phyloP scores from a whole-genome alignment of 2,113 vertebrate genomes.

The Forbesichthys agassizii region DNA sequence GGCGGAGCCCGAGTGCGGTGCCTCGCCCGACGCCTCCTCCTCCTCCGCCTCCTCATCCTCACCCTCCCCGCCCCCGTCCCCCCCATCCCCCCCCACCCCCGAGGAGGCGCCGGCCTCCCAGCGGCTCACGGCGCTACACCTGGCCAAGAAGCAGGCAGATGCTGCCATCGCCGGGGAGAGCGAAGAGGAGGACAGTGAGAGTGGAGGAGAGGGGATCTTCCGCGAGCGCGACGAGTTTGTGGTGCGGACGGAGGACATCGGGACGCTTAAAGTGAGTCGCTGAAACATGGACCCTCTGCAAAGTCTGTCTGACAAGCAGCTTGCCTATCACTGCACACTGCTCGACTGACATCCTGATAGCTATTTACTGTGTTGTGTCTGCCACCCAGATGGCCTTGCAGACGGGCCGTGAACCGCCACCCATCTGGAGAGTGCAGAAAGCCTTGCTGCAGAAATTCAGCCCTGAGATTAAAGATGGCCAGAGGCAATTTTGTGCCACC shows the following conservation, averaged over 20 bases:
- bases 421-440: conserved; percentile 90
- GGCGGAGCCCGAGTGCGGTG: not conserved
- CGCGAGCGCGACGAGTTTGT: conserved; percentile 89
- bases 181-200: conserved; percentile 86
- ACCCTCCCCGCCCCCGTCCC: conserved; percentile 54
- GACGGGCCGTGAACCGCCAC: conserved; percentile 85
- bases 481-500: conserved; percentile 88
- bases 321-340: not conserved
- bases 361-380: not conserved
- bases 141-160: conserved; percentile 87
- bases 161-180: conserved; percentile 87
- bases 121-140: conserved; percentile 81
- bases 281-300: not conserved
- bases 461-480: conserved; percentile 88
- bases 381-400: conserved; percentile 80
- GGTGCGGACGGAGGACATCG: conserved; percentile 86
- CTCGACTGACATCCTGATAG: not conserved
- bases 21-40: conserved; percentile 36
- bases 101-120: conserved; percentile 72
- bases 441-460: conserved; percentile 89
- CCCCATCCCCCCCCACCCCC: conserved; percentile 70
- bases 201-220: conserved; percentile 88
- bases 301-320: too few relatives aligned
- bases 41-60: conserved; percentile 49
- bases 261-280: conserved; percentile 82